phyloP scores from a whole-genome alignment of 2,113 vertebrate species.

The Pristiophorus japonicus region DNA sequence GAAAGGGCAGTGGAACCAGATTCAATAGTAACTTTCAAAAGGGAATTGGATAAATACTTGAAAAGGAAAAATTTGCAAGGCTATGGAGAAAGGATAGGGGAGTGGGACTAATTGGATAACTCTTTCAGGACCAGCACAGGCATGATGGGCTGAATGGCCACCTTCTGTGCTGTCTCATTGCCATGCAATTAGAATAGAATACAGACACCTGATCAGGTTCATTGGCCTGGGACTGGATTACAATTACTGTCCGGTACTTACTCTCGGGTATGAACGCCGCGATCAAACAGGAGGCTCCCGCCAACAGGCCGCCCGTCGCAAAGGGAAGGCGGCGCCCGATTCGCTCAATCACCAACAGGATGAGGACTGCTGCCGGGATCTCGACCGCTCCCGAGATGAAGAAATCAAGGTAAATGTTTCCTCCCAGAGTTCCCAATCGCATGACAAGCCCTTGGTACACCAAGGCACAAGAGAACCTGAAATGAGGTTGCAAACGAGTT shows the following conservation, averaged over 20 bases:
- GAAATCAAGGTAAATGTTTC: constrained; percentile 81
- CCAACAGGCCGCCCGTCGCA: constrained; percentile 62
- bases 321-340: constrained; percentile 78
- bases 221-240: neutral
- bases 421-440: constrained; percentile 76
- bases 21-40: neutral
- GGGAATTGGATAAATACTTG: neutral
- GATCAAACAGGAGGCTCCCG: constrained; percentile 69
- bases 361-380: constrained; percentile 74
- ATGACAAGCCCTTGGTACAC: constrained; percentile 89
- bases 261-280: constrained; percentile 77
- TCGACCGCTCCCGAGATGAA: constrained; percentile 77
- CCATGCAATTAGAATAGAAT: too few species aligned
- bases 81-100: too few species aligned
- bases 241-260: constrained; percentile 46
- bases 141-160: neutral
- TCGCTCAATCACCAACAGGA: constrained; percentile 79
- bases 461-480: constrained; percentile 82
- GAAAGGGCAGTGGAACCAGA: neutral
- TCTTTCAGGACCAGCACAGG: neutral
- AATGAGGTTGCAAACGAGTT: neutral
- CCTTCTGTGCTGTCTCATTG: neutral
- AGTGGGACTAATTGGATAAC: neutral
- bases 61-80: neutral
- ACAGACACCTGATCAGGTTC: neutral